phyloP scores from a whole-genome alignment of 2,113 vertebrate genomes.

The Chascanopsetta lugubris region DNA sequence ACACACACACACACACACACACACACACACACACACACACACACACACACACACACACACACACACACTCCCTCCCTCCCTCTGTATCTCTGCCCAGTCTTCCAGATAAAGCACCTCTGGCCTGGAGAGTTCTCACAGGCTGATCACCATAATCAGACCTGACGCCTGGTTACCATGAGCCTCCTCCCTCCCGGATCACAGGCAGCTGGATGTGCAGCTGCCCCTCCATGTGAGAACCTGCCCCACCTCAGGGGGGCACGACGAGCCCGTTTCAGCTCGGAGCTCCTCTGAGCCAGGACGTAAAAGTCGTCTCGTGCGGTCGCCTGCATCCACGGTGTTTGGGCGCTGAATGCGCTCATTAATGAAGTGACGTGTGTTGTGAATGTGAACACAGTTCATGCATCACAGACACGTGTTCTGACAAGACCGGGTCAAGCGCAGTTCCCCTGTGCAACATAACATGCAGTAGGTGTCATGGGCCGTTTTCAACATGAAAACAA shows the following conservation, averaged over 20 bases:
- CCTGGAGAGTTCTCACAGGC: slow-evolving; percentile 80
- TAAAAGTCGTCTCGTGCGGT: neutral
- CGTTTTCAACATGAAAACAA: no score
- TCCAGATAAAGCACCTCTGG: slow-evolving; percentile 81
- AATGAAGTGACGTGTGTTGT: no score
- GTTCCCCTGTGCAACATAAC: no score
- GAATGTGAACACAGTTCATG: no score
- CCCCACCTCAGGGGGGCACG: slow-evolving; percentile 42
- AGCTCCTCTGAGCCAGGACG: no score
- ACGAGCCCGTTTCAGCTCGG: slow-evolving; percentile 2
- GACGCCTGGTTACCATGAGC: slow-evolving; percentile 86
- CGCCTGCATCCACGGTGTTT: neutral
- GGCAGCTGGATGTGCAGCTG: slow-evolving; percentile 83
- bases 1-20: no score
- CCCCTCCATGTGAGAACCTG: no score
- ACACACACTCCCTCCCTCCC: neutral
- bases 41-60: neutral
- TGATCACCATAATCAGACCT: slow-evolving; percentile 91
- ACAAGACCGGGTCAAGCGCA: no score
- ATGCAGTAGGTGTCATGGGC: no score
- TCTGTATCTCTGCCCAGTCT: slow-evolving; percentile 38
- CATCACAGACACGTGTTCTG: no score
- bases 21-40: no score
- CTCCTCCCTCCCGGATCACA: slow-evolving; percentile 76
- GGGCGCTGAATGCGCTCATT: no score